Evolutionary conservation across 1,140 invertebrate species (phyloP), one percentile per base, ranked within the genome.

Genomic region (Scaptomyza hsui): DNA sequence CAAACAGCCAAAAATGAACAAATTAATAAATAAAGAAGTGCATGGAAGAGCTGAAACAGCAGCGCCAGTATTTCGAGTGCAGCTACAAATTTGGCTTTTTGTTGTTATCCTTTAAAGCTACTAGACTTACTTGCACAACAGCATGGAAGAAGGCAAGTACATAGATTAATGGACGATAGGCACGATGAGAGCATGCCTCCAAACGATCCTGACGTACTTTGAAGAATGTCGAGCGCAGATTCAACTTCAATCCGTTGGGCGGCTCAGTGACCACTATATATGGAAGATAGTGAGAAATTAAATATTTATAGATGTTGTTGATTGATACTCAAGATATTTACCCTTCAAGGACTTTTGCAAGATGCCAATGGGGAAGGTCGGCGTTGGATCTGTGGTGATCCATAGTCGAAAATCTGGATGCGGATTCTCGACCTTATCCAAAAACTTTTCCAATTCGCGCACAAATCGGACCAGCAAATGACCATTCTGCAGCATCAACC

Each of bases 371-470:
- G 97, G 97, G 91, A 98, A 98, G 1, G 93, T 93, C 0, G 94
- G 94, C 0, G 95, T 96, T 0, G 96, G 96, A 89, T 98, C 97
- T 0, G 97, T 98, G 1, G 97, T 98, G 21, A 98, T 92, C 97
- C 97, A 98, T 0, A 98, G 92, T n/a, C 97, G 92, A 91, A 98
- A 98, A 90, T 98, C 96, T 0, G 96, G 95, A 93, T 98, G 96
- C 0, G 96, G 96, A 76, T 95, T 95, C 42, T 92, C 93, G 55
- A 97, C 93, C 75, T 94, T 93, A 73, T 97, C 96, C 39, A 98
- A 90, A 65, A 95, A 93, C 86, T 97, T 97, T 90, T 98, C 97
- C 44, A 98, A 91, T 42, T 95, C 94, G 19, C 93, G 93, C 0
- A 97, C 93, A 92, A 97, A 98, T n/a, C 93, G 92, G 0, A 97